Percentiles rank a stretch among this genome's conserved stretches.
These are phyloP conservation scores for Zoroaster sp. DNA, from an alignment of 53 echinoderm and acorn worm genomes.

Conservation along the genomic window DNA sequence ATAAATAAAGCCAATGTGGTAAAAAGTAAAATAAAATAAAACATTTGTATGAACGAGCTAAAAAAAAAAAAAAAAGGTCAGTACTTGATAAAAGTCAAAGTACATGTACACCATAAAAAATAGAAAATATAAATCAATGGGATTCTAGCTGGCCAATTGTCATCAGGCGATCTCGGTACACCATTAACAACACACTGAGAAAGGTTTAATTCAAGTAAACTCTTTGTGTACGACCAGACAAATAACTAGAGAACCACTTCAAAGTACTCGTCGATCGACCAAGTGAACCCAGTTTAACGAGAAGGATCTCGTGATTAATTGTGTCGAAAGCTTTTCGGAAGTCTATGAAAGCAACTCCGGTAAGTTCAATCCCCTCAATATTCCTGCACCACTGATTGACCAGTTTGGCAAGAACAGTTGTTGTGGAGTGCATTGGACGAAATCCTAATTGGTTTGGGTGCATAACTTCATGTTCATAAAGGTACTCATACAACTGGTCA, in stretches of 20 bases:
- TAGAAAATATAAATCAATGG: too few relatives aligned
- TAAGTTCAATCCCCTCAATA: not conserved
- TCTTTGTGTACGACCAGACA: not conserved
- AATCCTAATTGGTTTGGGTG: conserved; percentile 7
- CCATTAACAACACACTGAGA: too few relatives aligned
- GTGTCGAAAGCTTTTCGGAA: conserved; percentile 53
- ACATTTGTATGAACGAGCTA: too few relatives aligned
- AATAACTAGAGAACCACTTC: not conserved
- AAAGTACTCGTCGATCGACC: not conserved
- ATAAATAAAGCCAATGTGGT: too few relatives aligned
- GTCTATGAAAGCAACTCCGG: not conserved
- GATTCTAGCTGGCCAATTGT: too few relatives aligned
- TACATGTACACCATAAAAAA: too few relatives aligned
- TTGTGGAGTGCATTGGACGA: conserved; percentile 14
- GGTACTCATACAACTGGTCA: conserved; percentile 24
- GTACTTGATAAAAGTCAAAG: too few relatives aligned
- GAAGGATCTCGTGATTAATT: conserved; percentile 9
- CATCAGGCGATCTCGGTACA: too few relatives aligned
- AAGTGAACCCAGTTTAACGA: not conserved
- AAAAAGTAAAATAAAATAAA: too few relatives aligned
- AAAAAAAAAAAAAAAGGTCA: too few relatives aligned
- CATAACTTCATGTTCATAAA: conserved; percentile 15
- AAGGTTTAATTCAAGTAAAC: not conserved
- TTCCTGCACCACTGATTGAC: not conserved
- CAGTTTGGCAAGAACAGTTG: not conserved